These are phyloP conservation scores for Rhagoletis zephyria DNA, from an alignment of 1,140 invertebrate species.

Conservation along the genomic window DNA sequence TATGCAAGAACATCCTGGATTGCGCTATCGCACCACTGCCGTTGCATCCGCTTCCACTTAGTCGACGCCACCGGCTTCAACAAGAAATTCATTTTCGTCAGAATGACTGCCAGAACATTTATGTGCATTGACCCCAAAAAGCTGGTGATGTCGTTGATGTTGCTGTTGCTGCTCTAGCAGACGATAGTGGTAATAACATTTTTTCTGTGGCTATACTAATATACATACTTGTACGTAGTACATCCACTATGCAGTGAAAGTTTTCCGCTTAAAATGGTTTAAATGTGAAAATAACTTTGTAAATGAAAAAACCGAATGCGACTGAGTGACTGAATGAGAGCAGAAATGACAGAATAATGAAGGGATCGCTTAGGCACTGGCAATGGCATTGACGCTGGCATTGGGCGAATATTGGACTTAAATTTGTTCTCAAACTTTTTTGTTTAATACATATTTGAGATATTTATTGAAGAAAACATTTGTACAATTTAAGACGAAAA, in stretches of 20 bases:
- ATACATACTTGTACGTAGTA: not conserved
- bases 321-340: not conserved
- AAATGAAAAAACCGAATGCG: conserved; percentile 38
- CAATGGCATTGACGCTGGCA: not conserved
- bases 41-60: too few species aligned
- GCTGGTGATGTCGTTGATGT: not conserved
- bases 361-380: not conserved
- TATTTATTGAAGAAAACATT: too few species aligned
- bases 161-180: too few species aligned
- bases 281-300: conserved; percentile 47
- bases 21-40: not conserved
- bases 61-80: too few species aligned
- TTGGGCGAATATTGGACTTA: too few species aligned
- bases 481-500: too few species aligned
- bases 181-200: not conserved
- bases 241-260: not conserved
- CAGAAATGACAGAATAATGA: not conserved
- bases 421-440: not conserved
- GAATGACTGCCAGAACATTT: conserved; percentile 5
- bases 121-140: conserved; percentile 55
- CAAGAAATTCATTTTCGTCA: conserved; percentile 25
- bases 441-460: not conserved
- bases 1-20: not conserved
- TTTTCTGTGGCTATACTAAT: not conserved
- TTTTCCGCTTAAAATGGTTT: conserved; percentile 21